These are phyloP conservation scores for Rhinogobio ventralis DNA, from an alignment of 2,797 vertebrate genomes.

Conservation along the genomic window DNA sequence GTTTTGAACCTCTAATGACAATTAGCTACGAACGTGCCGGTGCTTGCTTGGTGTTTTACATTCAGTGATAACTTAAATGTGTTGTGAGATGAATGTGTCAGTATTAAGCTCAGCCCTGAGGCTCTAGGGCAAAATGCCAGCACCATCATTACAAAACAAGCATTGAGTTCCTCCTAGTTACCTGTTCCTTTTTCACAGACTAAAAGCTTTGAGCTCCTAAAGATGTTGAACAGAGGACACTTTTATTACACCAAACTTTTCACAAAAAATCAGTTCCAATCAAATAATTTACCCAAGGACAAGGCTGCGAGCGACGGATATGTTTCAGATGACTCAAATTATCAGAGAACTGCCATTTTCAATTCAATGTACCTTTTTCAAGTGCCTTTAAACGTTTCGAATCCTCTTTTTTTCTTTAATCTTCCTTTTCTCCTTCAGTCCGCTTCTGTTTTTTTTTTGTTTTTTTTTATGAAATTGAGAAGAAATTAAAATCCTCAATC, in stretches of 20 bases:
- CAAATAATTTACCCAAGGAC: constrained; percentile 23
- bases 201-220: neutral
- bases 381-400: constrained; percentile 24
- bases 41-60: neutral
- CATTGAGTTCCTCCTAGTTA: neutral
- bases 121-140: constrained; percentile 18
- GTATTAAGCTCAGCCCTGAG: neutral
- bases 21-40: constrained; percentile 1
- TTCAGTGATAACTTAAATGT: neutral
- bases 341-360: constrained; percentile 17
- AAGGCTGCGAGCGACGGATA: constrained; percentile 1
- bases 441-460: neutral
- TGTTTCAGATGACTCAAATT: constrained; percentile 41
- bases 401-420: constrained; percentile 41
- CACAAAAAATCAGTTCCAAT: constrained; percentile 27
- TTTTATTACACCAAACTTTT: constrained; percentile 42
- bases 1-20: constrained; percentile 46
- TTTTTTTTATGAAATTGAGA: constrained; percentile 50
- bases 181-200: neutral
- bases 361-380: constrained; percentile 39
- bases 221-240: neutral
- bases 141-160: neutral
- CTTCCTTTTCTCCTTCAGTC: constrained; percentile 41
- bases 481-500: constrained; percentile 63
- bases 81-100: constrained; percentile 14